Percentiles rank a stretch among this genome's conserved stretches.
These are phyloP conservation scores for Pionites leucogaster DNA, from an alignment of 2,113 vertebrate species.

Conservation along the genomic window DNA sequence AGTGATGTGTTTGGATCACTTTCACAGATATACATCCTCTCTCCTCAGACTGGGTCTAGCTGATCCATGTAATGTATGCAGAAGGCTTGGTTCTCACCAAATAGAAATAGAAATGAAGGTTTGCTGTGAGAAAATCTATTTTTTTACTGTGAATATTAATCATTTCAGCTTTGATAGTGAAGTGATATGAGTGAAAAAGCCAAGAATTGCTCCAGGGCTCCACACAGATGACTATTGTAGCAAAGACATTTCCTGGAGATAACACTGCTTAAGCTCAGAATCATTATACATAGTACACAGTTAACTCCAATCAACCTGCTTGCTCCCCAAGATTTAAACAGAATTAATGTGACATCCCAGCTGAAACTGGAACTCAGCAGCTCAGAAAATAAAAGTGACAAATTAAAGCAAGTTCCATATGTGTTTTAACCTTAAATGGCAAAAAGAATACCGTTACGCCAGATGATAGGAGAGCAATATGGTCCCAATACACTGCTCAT, in stretches of 20 bases:
- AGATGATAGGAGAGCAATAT: constrained; percentile 56
- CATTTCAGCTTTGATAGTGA: constrained; percentile 58
- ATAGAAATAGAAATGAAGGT: constrained; percentile 52
- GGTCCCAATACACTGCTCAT: constrained; percentile 27
- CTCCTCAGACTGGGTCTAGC: constrained; percentile 17
- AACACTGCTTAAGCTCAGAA: constrained; percentile 52
- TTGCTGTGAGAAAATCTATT: constrained; percentile 36
- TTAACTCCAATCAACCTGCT: constrained; percentile 47
- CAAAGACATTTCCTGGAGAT: constrained; percentile 61
- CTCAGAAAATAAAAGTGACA: constrained; percentile 60
- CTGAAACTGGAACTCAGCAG: constrained; percentile 40
- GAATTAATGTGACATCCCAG: constrained; percentile 56
- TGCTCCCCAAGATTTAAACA: constrained; percentile 53
- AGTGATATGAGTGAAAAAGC: constrained; percentile 55
- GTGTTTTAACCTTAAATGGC: constrained; percentile 64
- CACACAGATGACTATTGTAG: constrained; percentile 57
- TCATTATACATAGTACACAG: constrained; percentile 45
- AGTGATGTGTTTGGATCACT: background rate
- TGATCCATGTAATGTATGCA: constrained; percentile 48
- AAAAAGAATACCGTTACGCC: constrained; percentile 52
- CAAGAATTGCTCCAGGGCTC: constrained; percentile 60
- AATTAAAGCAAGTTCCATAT: constrained; percentile 67
- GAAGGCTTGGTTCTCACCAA: constrained; percentile 40
- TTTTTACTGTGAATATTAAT: constrained; percentile 68
- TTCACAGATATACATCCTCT: background rate